These are phyloP conservation scores for Pardalotus punctatus DNA, from an alignment of 2,113 vertebrate species.

Conservation along the genomic window DNA sequence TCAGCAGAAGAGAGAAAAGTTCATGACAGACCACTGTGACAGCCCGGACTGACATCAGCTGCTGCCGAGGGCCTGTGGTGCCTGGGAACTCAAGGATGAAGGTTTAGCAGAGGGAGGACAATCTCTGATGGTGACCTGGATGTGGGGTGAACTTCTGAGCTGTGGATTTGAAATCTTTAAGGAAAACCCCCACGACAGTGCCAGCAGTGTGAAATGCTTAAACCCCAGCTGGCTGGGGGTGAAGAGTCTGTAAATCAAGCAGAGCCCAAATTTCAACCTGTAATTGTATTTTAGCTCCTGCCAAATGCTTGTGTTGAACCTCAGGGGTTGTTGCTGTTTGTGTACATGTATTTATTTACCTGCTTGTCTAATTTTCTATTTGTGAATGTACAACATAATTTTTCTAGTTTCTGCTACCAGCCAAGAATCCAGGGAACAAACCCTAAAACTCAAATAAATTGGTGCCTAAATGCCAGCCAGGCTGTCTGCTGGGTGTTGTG, in stretches of 20 bases:
- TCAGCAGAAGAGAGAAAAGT: neutral
- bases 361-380: neutral
- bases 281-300: neutral
- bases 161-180: neutral
- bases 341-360: neutral
- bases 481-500: neutral
- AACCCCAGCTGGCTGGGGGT: neutral
- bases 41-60: neutral
- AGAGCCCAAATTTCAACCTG: neutral
- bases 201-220: neutral
- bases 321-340: neutral
- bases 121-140: neutral
- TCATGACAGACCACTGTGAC: neutral
- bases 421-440: neutral
- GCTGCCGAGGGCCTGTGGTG: accelerated
- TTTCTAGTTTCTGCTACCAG: neutral
- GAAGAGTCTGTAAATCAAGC: neutral
- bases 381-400: neutral
- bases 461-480: neutral
- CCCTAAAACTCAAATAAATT: neutral
- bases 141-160: neutral
- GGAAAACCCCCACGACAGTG: neutral
- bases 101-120: neutral
- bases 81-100: neutral
- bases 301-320: neutral